phyloP scores from a whole-genome alignment of 1,140 invertebrate genomes.

The Drosophila sproati region DNA sequence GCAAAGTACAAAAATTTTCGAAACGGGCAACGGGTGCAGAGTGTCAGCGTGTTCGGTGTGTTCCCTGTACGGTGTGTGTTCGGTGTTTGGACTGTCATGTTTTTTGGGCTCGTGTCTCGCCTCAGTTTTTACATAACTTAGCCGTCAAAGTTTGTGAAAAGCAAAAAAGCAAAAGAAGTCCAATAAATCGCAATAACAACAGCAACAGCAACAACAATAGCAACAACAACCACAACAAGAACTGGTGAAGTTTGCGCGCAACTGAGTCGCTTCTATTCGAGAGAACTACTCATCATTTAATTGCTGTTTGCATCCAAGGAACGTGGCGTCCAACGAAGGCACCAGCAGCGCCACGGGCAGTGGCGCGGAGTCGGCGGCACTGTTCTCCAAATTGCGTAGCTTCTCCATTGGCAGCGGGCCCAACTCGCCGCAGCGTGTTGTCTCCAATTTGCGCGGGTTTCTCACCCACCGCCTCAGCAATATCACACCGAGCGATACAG shows the following conservation, averaged over 20 bases:
- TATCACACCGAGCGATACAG: slow-evolving; percentile 86
- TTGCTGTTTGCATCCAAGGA: slow-evolving; percentile 42
- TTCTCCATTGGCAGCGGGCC: slow-evolving; percentile 84
- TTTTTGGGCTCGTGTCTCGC: slow-evolving; percentile 21
- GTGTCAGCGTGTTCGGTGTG: slow-evolving; percentile 24
- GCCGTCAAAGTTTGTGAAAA: no score
- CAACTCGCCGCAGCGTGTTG: slow-evolving; percentile 86
- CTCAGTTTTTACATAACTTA: slow-evolving; percentile 55
- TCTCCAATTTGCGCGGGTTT: slow-evolving; percentile 87
- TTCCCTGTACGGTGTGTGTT: slow-evolving; percentile 46
- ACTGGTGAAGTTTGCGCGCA: slow-evolving; percentile 30
- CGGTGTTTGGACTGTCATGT: slow-evolving; percentile 31
- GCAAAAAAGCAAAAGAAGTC: slow-evolving; percentile 8
- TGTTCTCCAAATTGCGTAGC: slow-evolving; percentile 85
- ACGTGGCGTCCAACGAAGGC: slow-evolving; percentile 84
- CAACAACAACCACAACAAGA: neutral
- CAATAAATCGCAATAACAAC: neutral
- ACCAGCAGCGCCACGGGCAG: slow-evolving; percentile 74
- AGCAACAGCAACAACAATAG: no score
- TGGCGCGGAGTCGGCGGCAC: slow-evolving; percentile 81
- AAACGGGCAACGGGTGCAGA: slow-evolving; percentile 12
- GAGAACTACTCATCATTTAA: slow-evolving; percentile 6
- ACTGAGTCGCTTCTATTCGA: neutral
- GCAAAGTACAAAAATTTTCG: slow-evolving; percentile 4
- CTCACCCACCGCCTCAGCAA: slow-evolving; percentile 86